Base-by-base conservation (phyloP, 2,888 invertebrate species). In the Parnassius smintheus region DNA sequence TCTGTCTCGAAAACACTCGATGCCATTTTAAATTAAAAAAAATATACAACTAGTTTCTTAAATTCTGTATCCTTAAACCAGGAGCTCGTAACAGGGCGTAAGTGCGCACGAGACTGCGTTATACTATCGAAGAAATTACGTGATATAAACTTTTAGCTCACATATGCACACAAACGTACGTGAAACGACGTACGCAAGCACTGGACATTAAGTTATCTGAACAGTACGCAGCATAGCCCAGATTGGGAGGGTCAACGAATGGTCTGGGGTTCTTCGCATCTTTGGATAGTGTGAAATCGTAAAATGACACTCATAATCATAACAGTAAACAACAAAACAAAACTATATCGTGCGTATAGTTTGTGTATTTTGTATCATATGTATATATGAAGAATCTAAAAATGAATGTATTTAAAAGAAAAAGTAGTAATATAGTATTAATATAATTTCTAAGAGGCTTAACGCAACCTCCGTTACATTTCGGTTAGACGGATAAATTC, bases 191-290 rank as follows among this genome's bases (percentile, higher is more conserved):
- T 59, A 25, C 18, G 35, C 22, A 44, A 55, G 46, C 53, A 41
- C 18, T 58, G 44, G 45, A 56, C 61, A 55, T 11, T 48, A 61
- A 59, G 50, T 59, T 59, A 63, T 63, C 62, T 51, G 13, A 56
- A 18, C 18, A 44, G 45, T 63, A 50, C 59, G 54, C 59, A 59
- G 58, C 22, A 53, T 50, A 44, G 45, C 48, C 57, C 50, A 48
- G 57, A 62, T 62, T 54, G 57, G 55, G 55, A 55, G 59, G 62
- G 62, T 63, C 59, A 63, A 59, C n/a, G 53, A 58, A 62, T 63
- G 59, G 45, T 55, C 50, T 46, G 51, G 50, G 41, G 44, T 22
- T 46, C 45, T 51, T 45, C 49, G 49, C 49, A 22, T 42, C 11
- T 58, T 13, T 12, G 53, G 35, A 12, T 9, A 9, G 22, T 49